Conservation (phyloP, 2,888 invertebrate species). For the Eucera pruinosa region DNA sequence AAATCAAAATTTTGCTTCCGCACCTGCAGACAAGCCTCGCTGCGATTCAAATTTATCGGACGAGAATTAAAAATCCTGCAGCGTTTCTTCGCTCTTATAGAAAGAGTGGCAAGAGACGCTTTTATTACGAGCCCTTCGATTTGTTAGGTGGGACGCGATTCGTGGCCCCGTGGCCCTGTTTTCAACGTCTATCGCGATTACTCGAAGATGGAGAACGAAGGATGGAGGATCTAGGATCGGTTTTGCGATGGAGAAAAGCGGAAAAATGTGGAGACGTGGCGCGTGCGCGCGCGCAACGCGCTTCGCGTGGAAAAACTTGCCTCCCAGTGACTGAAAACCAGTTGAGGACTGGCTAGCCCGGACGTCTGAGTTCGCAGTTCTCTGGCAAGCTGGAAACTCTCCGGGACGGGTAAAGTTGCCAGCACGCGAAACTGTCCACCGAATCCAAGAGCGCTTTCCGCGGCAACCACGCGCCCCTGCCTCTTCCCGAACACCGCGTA, state of each 20-base stretch:
- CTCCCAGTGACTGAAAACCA: constrained; percentile 99
- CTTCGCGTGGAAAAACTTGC: constrained; percentile 85
- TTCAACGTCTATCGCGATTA: too few species aligned
- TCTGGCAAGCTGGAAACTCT: constrained; percentile 97
- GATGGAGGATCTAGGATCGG: too few species aligned
- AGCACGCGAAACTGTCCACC: constrained; percentile 93
- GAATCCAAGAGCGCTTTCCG: constrained; percentile 96
- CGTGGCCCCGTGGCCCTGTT: too few species aligned
- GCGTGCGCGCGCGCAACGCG: neutral
- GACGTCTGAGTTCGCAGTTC: constrained; percentile 98
- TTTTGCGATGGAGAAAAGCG: constrained; percentile 8
- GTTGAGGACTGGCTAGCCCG: constrained; percentile 97
- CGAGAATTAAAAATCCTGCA: too few species aligned
- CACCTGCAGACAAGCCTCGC: too few species aligned
- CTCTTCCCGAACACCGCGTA: constrained; percentile 95
- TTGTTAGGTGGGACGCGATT: too few species aligned
- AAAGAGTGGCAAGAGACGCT: too few species aligned
- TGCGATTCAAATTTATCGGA: too few species aligned
- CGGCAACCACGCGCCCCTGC: constrained; percentile 94
- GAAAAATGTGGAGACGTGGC: constrained; percentile 15
- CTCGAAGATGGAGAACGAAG: too few species aligned
- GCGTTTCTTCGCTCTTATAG: too few species aligned
- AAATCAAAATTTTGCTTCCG: too few species aligned
- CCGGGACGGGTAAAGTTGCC: constrained; percentile 96
- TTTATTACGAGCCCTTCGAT: too few species aligned